A percentile compares a stretch with the other conserved stretches of the same genome.
Conservation (phyloP, 2,888 invertebrate species). For the Pheosia tremula region DNA sequence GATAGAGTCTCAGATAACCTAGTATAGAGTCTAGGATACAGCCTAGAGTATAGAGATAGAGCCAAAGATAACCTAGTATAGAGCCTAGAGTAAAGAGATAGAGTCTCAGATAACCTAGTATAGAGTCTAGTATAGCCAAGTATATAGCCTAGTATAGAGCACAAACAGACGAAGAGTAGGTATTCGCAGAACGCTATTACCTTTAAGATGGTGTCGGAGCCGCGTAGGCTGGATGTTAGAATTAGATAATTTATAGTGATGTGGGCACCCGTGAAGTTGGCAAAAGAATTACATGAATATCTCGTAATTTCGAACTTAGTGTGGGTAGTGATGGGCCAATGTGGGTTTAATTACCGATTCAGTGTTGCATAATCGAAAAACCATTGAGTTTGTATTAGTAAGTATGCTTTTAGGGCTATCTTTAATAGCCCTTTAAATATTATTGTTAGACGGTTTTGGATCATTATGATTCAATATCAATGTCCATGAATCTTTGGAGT, state of each 20-base stretch:
- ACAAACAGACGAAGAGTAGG: too few relatives aligned
- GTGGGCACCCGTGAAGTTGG: slow-evolving; percentile 18
- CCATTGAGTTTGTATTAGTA: neutral
- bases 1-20: too few relatives aligned
- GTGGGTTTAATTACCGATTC: slow-evolving; percentile 6
- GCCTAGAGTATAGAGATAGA: too few relatives aligned
- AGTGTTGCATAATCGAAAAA: neutral
- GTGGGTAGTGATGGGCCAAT: slow-evolving; percentile 3
- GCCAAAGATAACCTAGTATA: too few relatives aligned
- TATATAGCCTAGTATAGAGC: too few relatives aligned
- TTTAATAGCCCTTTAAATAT: neutral
- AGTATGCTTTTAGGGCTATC: neutral
- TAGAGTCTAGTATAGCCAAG: too few relatives aligned
- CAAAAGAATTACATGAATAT: slow-evolving; percentile 22
- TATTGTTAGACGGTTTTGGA: too few relatives aligned
- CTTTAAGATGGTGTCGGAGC: slow-evolving; percentile 41
- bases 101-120: too few relatives aligned
- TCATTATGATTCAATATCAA: too few relatives aligned
- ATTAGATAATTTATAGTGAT: slow-evolving; percentile 41
- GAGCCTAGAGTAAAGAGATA: too few relatives aligned
- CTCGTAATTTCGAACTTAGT: neutral
- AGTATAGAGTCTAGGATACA: too few relatives aligned
- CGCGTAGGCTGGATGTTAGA: slow-evolving; percentile 39
- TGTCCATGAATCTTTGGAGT: too few relatives aligned
- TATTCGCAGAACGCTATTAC: neutral